Conservation (phyloP, 2,113 vertebrate species). For the Nyctibius bracteatus region DNA sequence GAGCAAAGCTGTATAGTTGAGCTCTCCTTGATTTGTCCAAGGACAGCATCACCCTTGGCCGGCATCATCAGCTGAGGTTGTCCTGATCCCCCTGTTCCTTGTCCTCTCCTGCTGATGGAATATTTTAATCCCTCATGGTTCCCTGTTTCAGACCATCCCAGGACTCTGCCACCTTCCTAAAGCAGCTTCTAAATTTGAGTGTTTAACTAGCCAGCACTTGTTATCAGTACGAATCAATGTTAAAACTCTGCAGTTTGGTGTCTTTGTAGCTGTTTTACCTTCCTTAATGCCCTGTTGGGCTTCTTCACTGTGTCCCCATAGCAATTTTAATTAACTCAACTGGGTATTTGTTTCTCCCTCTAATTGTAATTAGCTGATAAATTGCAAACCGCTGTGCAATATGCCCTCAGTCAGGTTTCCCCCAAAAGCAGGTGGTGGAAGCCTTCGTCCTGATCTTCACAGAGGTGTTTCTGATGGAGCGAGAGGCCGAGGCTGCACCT, state of each 20-base stretch:
- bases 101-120: background rate
- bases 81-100: background rate
- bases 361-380: background rate
- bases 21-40: background rate
- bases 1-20: fast-evolving
- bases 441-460: background rate
- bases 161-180: background rate
- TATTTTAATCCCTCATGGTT: background rate
- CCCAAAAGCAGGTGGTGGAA: background rate
- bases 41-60: background rate
- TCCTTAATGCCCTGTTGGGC: background rate
- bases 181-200: background rate
- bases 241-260: background rate
- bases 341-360: background rate
- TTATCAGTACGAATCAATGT: fast-evolving
- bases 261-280: background rate
- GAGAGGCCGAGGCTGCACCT: background rate
- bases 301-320: background rate
- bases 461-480: fast-evolving
- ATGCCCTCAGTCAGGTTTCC: fast-evolving
- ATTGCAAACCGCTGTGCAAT: background rate
- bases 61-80: fast-evolving
- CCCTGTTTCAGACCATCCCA: background rate
- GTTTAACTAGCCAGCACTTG: background rate
- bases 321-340: background rate